These are phyloP conservation scores for Conopomorpha cramerella DNA, from an alignment of 1,140 invertebrate genomes.

Conservation along the genomic window DNA sequence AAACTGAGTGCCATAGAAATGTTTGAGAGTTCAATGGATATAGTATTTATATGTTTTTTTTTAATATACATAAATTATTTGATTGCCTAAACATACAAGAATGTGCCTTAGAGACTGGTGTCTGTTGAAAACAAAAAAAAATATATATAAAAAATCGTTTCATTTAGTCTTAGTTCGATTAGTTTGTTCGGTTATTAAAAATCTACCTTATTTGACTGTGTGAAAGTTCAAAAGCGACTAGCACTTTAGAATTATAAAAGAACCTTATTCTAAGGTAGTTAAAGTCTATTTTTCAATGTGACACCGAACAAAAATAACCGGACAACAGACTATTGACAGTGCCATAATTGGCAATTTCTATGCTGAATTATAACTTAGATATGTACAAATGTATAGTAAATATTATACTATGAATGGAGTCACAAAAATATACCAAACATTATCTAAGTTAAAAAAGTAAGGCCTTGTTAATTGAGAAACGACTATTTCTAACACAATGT, in stretches of 20 bases:
- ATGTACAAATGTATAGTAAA: conserved; percentile 5
- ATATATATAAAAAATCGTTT: conserved; percentile 9
- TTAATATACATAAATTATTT: conserved; percentile 8
- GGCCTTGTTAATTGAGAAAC: too few relatives aligned
- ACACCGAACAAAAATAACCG: too few relatives aligned
- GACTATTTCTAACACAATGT: too few relatives aligned
- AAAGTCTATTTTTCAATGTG: too few relatives aligned
- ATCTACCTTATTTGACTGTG: too few relatives aligned
- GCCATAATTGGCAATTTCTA: conserved; percentile 28
- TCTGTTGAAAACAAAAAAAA: conserved; percentile 12
- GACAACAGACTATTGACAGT: too few relatives aligned
- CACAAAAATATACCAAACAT: conserved; percentile 54
- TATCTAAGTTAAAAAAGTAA: conserved; percentile 15
- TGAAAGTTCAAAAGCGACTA: too few relatives aligned
- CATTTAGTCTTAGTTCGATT: too few relatives aligned
- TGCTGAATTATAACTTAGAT: conserved; percentile 22
- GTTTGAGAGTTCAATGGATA: neutral
- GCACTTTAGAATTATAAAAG: too few relatives aligned
- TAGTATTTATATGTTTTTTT: too few relatives aligned
- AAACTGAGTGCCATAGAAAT: neutral
- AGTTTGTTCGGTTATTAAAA: too few relatives aligned
- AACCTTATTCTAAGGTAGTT: too few relatives aligned
- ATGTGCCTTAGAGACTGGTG: conserved; percentile 40
- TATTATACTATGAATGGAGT: conserved; percentile 37
- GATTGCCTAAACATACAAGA: conserved; percentile 17